Conservation (phyloP, 2,797 vertebrate genomes). For the Holocentrus rufus region DNA sequence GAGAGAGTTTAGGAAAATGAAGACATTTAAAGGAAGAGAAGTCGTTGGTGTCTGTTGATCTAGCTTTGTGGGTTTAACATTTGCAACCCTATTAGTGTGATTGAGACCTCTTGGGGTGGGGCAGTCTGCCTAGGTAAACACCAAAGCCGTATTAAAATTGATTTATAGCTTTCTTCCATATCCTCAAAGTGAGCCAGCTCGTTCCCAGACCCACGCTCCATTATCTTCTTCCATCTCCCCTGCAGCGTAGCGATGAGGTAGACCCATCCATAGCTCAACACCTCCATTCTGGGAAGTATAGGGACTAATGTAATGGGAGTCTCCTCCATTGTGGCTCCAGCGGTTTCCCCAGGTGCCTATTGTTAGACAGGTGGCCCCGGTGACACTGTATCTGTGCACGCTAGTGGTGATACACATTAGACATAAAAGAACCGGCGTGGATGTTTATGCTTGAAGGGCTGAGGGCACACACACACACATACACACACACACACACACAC, state of each 20-base stretch:
- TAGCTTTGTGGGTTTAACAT: conserved; percentile 55
- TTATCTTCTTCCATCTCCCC: conserved; percentile 65
- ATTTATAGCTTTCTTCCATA: conserved; percentile 71
- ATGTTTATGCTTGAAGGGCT: conserved; percentile 59
- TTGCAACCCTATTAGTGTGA: conserved; percentile 51
- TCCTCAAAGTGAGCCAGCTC: conserved; percentile 60
- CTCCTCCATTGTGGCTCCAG: conserved; percentile 48
- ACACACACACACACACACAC: conserved; percentile 16
- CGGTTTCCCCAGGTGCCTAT: conserved; percentile 66
- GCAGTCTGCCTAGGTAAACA: conserved; percentile 70
- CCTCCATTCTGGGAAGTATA: conserved; percentile 49
- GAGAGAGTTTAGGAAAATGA: conserved; percentile 19
- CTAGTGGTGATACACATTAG: conserved; percentile 61
- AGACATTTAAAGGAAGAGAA: conserved; percentile 14
- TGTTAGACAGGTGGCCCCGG: conserved; percentile 70
- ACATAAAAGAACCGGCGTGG: conserved; percentile 64
- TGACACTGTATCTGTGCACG: conserved; percentile 73
- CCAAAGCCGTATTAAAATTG: conserved; percentile 50
- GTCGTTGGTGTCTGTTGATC: conserved; percentile 36
- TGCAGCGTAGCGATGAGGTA: conserved; percentile 33
- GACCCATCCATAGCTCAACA: conserved; percentile 69
- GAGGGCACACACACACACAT: conserved; percentile 53
- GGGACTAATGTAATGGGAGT: conserved; percentile 53
- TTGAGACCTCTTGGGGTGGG: conserved; percentile 53
- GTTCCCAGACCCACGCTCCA: conserved; percentile 48